phyloP scores from a whole-genome alignment of 2,113 vertebrate species.

The Aptenodytes forsteri region DNA sequence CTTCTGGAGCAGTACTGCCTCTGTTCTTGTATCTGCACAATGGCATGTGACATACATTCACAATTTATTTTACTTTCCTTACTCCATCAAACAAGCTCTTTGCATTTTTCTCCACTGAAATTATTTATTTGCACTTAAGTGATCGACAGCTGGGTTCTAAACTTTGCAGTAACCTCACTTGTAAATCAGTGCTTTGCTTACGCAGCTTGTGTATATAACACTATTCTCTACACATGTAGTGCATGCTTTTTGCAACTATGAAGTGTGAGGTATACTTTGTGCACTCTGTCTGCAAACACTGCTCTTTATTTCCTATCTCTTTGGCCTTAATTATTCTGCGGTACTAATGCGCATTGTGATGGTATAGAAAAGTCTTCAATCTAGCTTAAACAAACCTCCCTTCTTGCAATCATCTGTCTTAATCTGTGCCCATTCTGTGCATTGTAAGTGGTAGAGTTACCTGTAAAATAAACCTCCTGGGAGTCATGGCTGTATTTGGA shows the following conservation, averaged over 20 bases:
- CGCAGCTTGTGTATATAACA: background rate
- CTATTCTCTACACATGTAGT: background rate
- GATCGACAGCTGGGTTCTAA: background rate
- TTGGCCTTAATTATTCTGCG: background rate
- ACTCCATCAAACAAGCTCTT: background rate
- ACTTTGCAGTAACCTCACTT: background rate
- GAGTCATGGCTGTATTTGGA: background rate
- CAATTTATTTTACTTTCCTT: background rate
- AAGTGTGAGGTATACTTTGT: background rate
- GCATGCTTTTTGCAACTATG: fast-evolving
- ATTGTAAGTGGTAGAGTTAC: background rate
- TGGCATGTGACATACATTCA: background rate
- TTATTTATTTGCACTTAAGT: background rate
- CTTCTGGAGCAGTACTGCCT: background rate
- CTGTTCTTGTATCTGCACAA: background rate
- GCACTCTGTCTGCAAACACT: background rate
- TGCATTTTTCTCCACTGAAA: background rate
- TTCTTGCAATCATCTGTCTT: background rate
- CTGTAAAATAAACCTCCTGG: background rate
- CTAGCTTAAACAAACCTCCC: background rate
- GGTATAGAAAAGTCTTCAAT: background rate
- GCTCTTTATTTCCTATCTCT: background rate
- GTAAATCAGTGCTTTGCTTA: background rate
- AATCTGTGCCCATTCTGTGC: background rate
- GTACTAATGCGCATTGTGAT: background rate